Conservation (phyloP, 2,797 vertebrate genomes). For the Muscicapa striata region DNA sequence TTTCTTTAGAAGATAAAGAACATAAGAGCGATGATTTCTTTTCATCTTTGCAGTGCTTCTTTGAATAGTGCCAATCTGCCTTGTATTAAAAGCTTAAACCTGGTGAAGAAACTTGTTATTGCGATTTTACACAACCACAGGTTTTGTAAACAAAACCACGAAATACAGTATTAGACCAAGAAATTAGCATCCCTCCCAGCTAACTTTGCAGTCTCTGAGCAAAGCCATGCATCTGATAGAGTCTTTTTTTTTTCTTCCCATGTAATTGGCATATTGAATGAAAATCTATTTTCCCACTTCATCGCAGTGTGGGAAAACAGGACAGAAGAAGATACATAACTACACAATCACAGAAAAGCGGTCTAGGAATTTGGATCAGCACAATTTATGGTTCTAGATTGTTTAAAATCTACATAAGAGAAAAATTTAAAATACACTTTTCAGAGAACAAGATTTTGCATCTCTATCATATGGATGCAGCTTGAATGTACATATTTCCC, state of each 20-base stretch:
- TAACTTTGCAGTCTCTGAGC: neutral
- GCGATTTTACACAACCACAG: neutral
- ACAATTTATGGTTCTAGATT: neutral
- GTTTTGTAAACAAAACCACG: neutral
- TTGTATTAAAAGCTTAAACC: neutral
- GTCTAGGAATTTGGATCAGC: neutral
- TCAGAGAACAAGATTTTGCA: neutral
- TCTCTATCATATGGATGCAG: neutral
- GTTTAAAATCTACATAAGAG: neutral
- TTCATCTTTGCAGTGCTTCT: neutral
- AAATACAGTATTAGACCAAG: too few relatives aligned
- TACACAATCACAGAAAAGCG: neutral
- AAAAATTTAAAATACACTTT: neutral
- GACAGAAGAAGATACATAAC: neutral
- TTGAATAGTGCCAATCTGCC: neutral
- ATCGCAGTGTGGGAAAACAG: neutral
- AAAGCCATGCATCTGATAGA: neutral
- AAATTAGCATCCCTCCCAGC: neutral
- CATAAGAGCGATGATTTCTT: neutral
- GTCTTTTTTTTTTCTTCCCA: neutral
- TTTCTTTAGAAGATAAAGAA: neutral
- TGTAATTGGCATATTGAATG: neutral
- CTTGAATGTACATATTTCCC: neutral
- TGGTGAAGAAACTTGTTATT: neutral
- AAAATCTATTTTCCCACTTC: neutral